Base-by-base conservation (phyloP, 1,140 invertebrate genomes). In the Drosophila malerkotliana region DNA sequence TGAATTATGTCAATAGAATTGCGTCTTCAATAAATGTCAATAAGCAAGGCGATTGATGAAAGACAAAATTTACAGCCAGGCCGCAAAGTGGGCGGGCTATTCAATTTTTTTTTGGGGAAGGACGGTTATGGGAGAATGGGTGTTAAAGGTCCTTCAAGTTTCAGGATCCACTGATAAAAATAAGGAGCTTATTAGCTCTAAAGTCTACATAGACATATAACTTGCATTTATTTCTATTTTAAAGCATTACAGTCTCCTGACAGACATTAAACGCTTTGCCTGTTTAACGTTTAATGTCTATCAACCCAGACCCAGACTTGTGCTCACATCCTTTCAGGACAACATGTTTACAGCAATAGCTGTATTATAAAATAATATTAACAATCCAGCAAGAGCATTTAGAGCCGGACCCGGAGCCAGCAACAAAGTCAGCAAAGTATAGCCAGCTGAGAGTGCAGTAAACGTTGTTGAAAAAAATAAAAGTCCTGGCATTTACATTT, bases 301-400 rank as follows among this genome's bases (percentile, higher is more conserved):
- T 32, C 9, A 32, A 53, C 71, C 51, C 24, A 48, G 73, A 53
- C 71, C 51, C 24, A 48, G 73, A 5, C 53, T 73, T 73, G 34
- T 59, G 56, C 58, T 57, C 41, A 49, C 32, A 48, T 45, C 39
- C 55, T 12, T 62, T 47, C 69, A 32, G 14, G 72, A 73, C 69
- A 73, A 72, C 59, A 64, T 74, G 59, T 74, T 74, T 74, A 64
- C 72, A 74, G 39, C 72, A 47, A 59, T 68, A 48, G 45, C 44
- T 55, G 72, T 67, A 88, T 85, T 85, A 87, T 85, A 88, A 79
- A 88, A 88, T 87, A 78, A 85, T 85, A 87, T 84, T 74, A 85
- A 81, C 81, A 73, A 77, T 77, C 82, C 54, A 55, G 78, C 63
- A 84, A 57, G 68, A 77, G 59, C 68, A 77, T 69, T 67, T 63